phyloP scores from a whole-genome alignment of 2,888 invertebrate genomes.

The Drosophila merina region DNA sequence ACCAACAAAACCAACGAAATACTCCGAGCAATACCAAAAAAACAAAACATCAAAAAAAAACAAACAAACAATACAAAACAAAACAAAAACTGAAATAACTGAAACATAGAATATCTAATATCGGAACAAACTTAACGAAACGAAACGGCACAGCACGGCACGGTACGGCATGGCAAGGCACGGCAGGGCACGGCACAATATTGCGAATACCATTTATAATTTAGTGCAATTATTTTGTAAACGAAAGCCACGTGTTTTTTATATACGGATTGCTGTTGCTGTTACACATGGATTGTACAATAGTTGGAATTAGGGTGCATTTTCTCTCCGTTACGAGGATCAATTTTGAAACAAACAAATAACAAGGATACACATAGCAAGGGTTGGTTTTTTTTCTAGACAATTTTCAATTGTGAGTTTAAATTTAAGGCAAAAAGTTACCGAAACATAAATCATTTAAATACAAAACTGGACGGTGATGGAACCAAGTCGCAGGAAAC shows the following conservation, averaged over 20 bases:
- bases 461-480: conserved; percentile 10
- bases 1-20: conserved; percentile 24
- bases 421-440: conserved; percentile 2
- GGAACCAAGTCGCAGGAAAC: conserved; percentile 33
- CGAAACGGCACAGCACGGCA: conserved; percentile 11
- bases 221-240: conserved; percentile 51
- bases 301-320: conserved; percentile 44
- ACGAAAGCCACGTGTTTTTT: conserved; percentile 7
- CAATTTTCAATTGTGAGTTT: conserved; percentile 5
- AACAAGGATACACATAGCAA: not conserved
- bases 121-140: not conserved
- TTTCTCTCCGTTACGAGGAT: conserved; percentile 12
- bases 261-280: conserved; percentile 3
- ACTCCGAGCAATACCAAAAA: conserved; percentile 44
- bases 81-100: conserved; percentile 2
- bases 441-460: conserved; percentile 3
- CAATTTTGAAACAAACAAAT: conserved; percentile 10
- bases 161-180: too few relatives aligned
- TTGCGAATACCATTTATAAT: conserved; percentile 27
- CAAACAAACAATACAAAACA: too few relatives aligned
- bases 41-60: too few relatives aligned
- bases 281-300: conserved; percentile 43
- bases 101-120: too few relatives aligned
- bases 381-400: conserved; percentile 25
- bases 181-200: too few relatives aligned